A percentile compares a stretch with the other conserved stretches of the same genome.
These are phyloP conservation scores for Elysia chlorotica DNA, from an alignment of 1,140 invertebrate genomes.

Conservation along the genomic window DNA sequence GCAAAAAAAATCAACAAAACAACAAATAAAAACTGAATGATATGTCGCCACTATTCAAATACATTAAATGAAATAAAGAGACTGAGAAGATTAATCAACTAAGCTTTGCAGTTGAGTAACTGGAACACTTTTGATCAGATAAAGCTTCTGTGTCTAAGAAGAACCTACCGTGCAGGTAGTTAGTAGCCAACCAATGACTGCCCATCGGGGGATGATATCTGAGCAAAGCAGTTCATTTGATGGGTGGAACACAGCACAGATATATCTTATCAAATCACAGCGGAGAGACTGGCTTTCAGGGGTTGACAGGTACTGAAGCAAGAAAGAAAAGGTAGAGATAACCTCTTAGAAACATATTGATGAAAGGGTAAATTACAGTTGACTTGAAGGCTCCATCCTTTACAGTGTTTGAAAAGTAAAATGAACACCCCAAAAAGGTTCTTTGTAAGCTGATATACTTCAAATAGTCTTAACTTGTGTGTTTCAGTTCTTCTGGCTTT, in stretches of 20 bases:
- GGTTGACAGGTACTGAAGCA: constrained; percentile 87
- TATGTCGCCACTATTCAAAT: background rate
- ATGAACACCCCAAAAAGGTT: too few species aligned
- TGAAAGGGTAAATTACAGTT: too few species aligned
- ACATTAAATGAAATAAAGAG: background rate
- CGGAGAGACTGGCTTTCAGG: constrained; percentile 91
- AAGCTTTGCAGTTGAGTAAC: too few species aligned
- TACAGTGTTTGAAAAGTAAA: too few species aligned
- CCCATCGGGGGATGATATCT: constrained; percentile 98
- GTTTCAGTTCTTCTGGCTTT: too few species aligned
- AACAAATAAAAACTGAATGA: background rate
- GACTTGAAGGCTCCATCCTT: too few species aligned
- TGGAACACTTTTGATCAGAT: too few species aligned
- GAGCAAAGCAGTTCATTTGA: constrained; percentile 96
- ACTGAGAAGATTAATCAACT: background rate
- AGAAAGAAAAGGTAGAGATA: too few species aligned
- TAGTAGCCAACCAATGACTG: constrained; percentile 96
- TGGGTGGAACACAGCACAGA: constrained; percentile 97
- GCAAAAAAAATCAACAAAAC: background rate
- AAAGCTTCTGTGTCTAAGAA: background rate
- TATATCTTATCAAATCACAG: constrained; percentile 96
- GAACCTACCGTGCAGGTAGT: constrained; percentile 84
- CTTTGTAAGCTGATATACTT: too few species aligned
- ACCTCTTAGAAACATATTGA: too few species aligned
- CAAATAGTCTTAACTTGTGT: too few species aligned